Conservation (phyloP, 2,888 invertebrate genomes). For the Subacronicta megacephala region DNA sequence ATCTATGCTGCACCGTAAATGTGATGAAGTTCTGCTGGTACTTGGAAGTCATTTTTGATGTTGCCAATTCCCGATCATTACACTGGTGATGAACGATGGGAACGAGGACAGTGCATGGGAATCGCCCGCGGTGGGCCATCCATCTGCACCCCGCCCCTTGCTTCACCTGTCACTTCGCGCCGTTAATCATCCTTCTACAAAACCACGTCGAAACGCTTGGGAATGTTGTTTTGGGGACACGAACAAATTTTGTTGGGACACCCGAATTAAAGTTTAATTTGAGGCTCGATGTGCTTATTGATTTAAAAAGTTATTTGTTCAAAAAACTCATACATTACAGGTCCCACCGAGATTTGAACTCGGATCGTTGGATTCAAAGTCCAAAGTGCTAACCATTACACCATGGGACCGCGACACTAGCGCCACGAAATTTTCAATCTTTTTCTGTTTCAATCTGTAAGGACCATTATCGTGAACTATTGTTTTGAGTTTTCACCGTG, state of each 20-base stretch:
- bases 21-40: background rate
- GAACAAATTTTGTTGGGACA: conserved; percentile 23
- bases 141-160: conserved; percentile 63
- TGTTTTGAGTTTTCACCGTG: too few species aligned
- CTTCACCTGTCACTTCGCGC: conserved; percentile 68
- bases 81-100: conserved; percentile 54
- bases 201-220: conserved; percentile 63
- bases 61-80: conserved; percentile 63
- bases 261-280: conserved; percentile 28
- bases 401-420: conserved; percentile 43
- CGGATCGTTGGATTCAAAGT: conserved; percentile 86
- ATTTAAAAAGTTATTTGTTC: conserved; percentile 5
- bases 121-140: conserved; percentile 80
- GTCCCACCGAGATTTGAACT: conserved; percentile 85
- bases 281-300: background rate
- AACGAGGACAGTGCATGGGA: conserved; percentile 74
- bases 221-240: conserved; percentile 59
- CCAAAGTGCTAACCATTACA: conserved; percentile 83
- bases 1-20: background rate
- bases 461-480: too few species aligned
- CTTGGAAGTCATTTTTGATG: conserved; percentile 47
- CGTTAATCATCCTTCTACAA: conserved; percentile 72
- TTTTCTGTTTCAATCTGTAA: background rate
- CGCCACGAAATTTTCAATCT: conserved; percentile 1
- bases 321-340: conserved; percentile 51